Base-by-base conservation (phyloP, 1,140 invertebrate species). In the Chlorops oryzae region DNA sequence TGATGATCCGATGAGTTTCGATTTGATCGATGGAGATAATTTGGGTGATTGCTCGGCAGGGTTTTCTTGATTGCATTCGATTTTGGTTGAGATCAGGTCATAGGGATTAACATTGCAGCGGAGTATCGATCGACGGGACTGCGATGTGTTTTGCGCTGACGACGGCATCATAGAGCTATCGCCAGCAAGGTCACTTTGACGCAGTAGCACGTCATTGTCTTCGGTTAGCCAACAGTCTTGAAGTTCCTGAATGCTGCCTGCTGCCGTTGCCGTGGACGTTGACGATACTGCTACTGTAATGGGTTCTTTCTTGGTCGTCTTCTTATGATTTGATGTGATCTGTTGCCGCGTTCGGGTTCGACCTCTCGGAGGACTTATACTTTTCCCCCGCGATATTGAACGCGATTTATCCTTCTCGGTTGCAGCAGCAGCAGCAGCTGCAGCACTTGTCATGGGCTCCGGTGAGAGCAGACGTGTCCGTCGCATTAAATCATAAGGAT, bases 61-160 rank as follows among this genome's bases (percentile, higher is more conserved):
- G 35, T 28, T 34, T 21, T 17, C 22, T 25, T 32, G 17, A 21
- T 13, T 6, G 34, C n/a, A n/a, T n/a, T n/a, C 6, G 20, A 22
- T 56, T 55, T 68, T 61, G 46, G 57, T 62, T 70, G 69, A 71
- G 65, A 91, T 80, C 51, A 92, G 73, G 42, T 89, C 85, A 59
- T 92, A 92, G 5, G 89, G 87, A 73, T 88, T 91, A 12, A 91
- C 85, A 62, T 90, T 81, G 70, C 87, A 90, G 59, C 89, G 85
- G 13, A 92, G 73, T 51, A 92, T 92, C 17, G 87, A 90, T 40
- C 80, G 79, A 15, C 64, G 74, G 59, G 58, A 38, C 47, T 63
- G 62, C 47, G 52, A 38, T 32, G 34, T 10, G 28, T 34, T n/a
- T 42, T 23, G 40, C 5, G 3, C 15, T 9, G n/a, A 34, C 20